These are phyloP conservation scores for Tachystola acroxantha DNA, from an alignment of 2,888 invertebrate genomes.

Conservation along the genomic window DNA sequence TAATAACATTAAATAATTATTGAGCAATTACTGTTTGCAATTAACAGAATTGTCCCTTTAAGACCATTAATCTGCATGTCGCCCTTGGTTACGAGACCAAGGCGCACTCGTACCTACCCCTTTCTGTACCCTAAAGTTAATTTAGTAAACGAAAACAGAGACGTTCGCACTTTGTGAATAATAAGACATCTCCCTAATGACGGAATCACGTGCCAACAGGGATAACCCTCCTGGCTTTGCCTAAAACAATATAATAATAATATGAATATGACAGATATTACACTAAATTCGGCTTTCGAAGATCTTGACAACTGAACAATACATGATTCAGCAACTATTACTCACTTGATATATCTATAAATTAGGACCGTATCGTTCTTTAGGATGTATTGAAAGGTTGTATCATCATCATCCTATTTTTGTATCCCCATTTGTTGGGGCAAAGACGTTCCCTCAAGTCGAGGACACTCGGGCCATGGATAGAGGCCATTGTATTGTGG, in stretches of 20 bases:
- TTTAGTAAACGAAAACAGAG: conserved; percentile 60
- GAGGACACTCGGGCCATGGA: no score
- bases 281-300: conserved; percentile 30
- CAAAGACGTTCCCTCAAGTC: no score
- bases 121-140: conserved; percentile 50
- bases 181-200: conserved; percentile 61
- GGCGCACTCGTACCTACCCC: conserved; percentile 32
- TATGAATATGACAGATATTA: conserved; percentile 41
- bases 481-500: no score
- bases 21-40: conserved; percentile 32
- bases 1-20: no score
- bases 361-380: no score
- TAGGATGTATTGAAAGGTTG: no score
- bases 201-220: conserved; percentile 43
- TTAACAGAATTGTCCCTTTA: conserved; percentile 48
- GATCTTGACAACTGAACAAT: conserved; percentile 42
- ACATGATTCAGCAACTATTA: no score
- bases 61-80: conserved; percentile 53
- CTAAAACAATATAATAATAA: conserved; percentile 21
- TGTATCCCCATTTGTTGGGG: no score
- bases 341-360: no score
- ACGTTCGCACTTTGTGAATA: conserved; percentile 53
- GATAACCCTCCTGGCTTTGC: conserved; percentile 26
- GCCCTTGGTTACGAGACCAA: conserved; percentile 30
- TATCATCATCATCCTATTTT: no score